phyloP scores from a whole-genome alignment of 2,888 invertebrate genomes.

The Corbicula japonica region DNA sequence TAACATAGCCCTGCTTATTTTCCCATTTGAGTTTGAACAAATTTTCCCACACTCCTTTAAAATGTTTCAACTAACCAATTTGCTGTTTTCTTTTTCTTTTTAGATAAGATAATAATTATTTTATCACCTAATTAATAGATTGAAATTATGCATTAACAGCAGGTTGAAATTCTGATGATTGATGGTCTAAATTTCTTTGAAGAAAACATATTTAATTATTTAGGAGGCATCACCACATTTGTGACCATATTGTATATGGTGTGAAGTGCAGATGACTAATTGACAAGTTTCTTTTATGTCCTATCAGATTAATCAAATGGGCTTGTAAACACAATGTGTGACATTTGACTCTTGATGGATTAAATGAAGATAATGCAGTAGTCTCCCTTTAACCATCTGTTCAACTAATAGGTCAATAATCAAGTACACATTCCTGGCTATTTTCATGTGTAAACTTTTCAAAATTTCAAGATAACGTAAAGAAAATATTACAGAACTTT shows the following conservation, averaged over 20 bases:
- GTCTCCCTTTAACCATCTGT: constrained; percentile 37
- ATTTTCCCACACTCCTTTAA: too few relatives aligned
- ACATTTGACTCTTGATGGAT: too few relatives aligned
- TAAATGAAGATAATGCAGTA: too few relatives aligned
- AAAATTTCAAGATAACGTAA: too few relatives aligned
- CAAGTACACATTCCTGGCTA: too few relatives aligned
- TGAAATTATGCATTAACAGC: constrained; percentile 10
- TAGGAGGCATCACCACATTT: constrained; percentile 20
- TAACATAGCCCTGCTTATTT: too few relatives aligned
- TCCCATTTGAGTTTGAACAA: too few relatives aligned
- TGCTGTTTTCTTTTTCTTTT: constrained; percentile 2
- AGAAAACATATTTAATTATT: constrained; percentile 2
- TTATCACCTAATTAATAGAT: constrained; percentile 5
- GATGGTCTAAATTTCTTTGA: constrained; percentile 2
- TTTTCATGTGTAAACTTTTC: too few relatives aligned
- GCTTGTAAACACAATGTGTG: constrained; percentile 40
- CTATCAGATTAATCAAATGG: constrained; percentile 36
- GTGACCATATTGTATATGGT: constrained; percentile 22
- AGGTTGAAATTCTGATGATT: neutral
- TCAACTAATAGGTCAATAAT: too few relatives aligned
- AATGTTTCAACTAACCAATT: neutral
- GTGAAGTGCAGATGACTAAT: constrained; percentile 23
- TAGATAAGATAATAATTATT: constrained; percentile 4
- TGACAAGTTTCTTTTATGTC: constrained; percentile 40
- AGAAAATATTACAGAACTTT: too few relatives aligned